Evolutionary conservation across 2,113 vertebrate genomes (phyloP), one percentile per base, ranked within the genome.

Genomic region (Lamprotornis superbus): DNA sequence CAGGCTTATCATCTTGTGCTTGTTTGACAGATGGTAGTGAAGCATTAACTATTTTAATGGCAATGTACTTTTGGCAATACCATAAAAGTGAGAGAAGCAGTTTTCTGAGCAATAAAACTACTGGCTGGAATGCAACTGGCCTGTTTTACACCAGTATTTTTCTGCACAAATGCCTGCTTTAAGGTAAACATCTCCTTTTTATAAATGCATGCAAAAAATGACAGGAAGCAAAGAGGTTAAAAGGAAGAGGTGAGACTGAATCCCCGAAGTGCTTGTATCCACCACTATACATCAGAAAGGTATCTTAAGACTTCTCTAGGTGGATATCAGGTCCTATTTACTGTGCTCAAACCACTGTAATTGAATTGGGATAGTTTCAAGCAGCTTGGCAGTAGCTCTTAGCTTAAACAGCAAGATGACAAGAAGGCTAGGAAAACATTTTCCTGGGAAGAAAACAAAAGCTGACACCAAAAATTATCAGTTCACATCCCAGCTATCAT

Each of bases 371-470:
- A 42, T 63, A 5, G 30, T 89, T 89, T 95, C 89, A 89, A 61
- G 37, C 46, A 89, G 69, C 74, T 93, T 87, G 84, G 87, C 84
- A 93, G 63, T 56, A 83, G 55, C 25, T 52, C 15, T 69, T 56
- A 55, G 56, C 73, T 81, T 82, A 80, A 92, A 92, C 71, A 94
- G 52, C n/a, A 61, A 77, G 80, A 75, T 68, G 44, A 64, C 50
- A 81, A 63, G 81, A 69, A 68, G 50, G 47, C 37, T 74, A 50
- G 61, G 44, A 77, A 75, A 87, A 42, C n/a, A 92, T 75, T 83
- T 95, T 39, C 77, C 56, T 68, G 53, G 50, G 75, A 91, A 86
- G 76, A 88, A 86, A 63, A 68, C 78, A 93, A 83, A 85, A 88
- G 50, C 70, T 87, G 89, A 93, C 87, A 90, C 80, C 4, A 94